Percentiles rank a stretch among this genome's conserved stretches.
Conservation (phyloP, 1,140 invertebrate species). For the Tachypleus tridentatus region DNA sequence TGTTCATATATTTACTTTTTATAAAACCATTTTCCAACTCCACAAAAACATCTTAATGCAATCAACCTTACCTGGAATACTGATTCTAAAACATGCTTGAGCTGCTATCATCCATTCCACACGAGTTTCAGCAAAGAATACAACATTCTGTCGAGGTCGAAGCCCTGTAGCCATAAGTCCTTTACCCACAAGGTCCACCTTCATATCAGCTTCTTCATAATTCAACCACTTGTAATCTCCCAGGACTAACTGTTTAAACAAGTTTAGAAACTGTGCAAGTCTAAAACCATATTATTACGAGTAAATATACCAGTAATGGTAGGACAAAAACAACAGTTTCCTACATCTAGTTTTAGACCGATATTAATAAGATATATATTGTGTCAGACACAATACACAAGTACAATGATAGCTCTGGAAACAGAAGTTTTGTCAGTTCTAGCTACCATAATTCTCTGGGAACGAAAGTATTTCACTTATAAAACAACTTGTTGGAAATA, state of each 20-base stretch:
- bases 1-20: too few species aligned
- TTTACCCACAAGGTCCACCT: conserved; percentile 60
- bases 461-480: too few species aligned
- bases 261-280: conserved; percentile 1
- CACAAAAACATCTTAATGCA: not conserved
- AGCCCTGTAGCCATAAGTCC: conserved; percentile 53
- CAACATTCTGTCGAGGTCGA: conserved; percentile 55
- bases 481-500: too few species aligned
- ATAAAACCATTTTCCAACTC: too few species aligned
- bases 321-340: too few species aligned
- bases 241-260: conserved; percentile 57
- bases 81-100: conserved; percentile 38
- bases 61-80: conserved; percentile 15
- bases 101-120: conserved; percentile 94
- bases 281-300: not conserved
- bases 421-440: too few species aligned
- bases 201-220: conserved; percentile 60
- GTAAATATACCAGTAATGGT: too few species aligned
- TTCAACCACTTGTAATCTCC: conserved; percentile 87
- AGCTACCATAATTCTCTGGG: too few species aligned
- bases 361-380: too few species aligned
- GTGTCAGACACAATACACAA: too few species aligned
- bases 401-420: too few species aligned
- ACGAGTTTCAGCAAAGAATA: conserved; percentile 95
- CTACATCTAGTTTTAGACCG: too few species aligned